phyloP scores from a whole-genome alignment of 2,113 vertebrate species.

The Recurvirostra avosetta region DNA sequence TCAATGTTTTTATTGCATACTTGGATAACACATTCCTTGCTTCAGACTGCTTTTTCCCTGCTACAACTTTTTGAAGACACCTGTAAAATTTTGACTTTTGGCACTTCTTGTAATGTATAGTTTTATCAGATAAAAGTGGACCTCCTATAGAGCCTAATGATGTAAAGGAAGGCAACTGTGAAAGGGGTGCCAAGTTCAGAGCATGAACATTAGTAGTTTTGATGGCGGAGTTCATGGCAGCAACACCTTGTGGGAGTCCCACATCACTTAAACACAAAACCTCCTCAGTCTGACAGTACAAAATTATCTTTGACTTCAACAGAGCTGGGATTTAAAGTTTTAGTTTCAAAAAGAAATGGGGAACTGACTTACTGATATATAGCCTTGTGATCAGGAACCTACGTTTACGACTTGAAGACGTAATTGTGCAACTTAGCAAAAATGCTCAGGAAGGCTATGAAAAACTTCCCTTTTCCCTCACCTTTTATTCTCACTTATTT shows the following conservation, averaged over 20 bases:
- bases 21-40: not conserved
- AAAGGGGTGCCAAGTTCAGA: not conserved
- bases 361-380: not conserved
- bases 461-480: not conserved
- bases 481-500: not conserved
- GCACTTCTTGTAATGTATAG: not conserved
- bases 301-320: not conserved
- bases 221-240: not conserved
- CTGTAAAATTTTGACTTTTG: not conserved
- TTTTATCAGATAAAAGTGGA: not conserved
- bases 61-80: not conserved
- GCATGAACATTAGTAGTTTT: not conserved
- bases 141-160: not conserved
- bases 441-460: not conserved
- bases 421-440: not conserved
- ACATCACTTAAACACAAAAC: not conserved
- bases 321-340: not conserved
- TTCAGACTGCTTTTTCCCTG: not conserved
- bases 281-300: not conserved
- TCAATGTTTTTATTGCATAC: not conserved
- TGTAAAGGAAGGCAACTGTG: not conserved
- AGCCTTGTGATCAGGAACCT: not conserved
- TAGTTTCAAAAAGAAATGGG: not conserved
- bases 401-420: not conserved
- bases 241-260: not conserved